Percentiles rank a stretch among this genome's conserved stretches.
Evolutionary conservation across 1,140 invertebrate genomes (phyloP).

Genomic region (Sipha flava): DNA sequence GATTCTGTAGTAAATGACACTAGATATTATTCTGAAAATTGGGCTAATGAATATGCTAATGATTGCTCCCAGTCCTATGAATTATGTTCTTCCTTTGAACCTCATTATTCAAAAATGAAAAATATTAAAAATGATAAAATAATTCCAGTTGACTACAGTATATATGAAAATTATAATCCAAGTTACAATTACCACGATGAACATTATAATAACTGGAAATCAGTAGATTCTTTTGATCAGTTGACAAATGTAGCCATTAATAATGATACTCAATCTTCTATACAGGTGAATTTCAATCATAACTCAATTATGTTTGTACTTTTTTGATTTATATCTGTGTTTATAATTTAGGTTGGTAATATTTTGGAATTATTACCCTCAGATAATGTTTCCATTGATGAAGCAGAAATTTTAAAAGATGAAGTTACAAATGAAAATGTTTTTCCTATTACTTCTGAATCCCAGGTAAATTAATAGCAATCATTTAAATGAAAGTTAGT

Average conservation of each 20-base stretch:
- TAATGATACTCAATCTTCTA: neutral
- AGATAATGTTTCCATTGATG: neutral
- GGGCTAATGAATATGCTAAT: neutral
- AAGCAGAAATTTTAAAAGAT: too few relatives aligned
- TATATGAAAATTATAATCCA: conserved; percentile 22
- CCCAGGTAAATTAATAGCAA: neutral
- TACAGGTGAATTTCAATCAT: neutral
- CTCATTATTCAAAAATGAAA: neutral
- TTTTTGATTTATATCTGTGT: neutral
- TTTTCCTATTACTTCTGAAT: neutral
- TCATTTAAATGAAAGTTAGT: too few relatives aligned
- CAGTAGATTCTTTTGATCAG: neutral
- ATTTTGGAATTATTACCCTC: neutral
- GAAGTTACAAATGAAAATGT: neutral
- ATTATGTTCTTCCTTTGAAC: neutral
- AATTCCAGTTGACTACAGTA: conserved; percentile 3
- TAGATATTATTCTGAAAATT: neutral
- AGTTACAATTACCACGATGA: neutral
- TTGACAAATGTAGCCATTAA: neutral
- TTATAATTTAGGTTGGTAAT: neutral
- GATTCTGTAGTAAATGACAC: too few relatives aligned
- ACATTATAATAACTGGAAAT: neutral
- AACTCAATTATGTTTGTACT: neutral
- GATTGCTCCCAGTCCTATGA: neutral
- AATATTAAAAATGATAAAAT: neutral